Evolutionary conservation across 2,113 vertebrate genomes (phyloP).

Genomic region (Dipodomys spectabilis): DNA sequence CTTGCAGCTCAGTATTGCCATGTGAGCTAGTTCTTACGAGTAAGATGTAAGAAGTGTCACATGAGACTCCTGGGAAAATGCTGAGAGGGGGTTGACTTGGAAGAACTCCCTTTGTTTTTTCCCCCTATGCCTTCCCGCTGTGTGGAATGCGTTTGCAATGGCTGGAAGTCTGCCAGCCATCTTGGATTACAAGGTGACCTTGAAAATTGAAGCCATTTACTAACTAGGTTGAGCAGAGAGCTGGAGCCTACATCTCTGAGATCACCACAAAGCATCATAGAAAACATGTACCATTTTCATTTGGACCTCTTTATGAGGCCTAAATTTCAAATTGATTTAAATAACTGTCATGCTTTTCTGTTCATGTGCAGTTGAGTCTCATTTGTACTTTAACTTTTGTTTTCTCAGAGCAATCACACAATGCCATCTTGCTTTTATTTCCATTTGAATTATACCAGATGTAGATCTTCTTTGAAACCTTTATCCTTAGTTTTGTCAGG

Average conservation of each 20-base stretch:
- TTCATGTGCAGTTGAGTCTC: background rate
- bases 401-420: conserved; percentile 1
- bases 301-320: background rate
- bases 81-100: background rate
- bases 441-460: background rate
- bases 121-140: background rate
- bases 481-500: conserved; percentile 25
- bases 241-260: background rate
- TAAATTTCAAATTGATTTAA: conserved; percentile 6
- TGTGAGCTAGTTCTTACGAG: background rate
- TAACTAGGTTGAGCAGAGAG: background rate
- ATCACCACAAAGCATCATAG: background rate
- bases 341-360: conserved; percentile 20
- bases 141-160: background rate
- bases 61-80: background rate
- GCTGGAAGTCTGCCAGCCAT: background rate
- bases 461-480: background rate
- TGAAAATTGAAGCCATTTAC: background rate
- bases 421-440: conserved; percentile 31
- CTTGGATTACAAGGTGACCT: background rate
- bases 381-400: background rate
- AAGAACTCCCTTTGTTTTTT: background rate
- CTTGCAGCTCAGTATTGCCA: background rate
- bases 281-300: background rate
- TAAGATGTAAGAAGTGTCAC: background rate